Evolutionary conservation across 2,888 invertebrate genomes (phyloP), one percentile per base, ranked within the genome.

Genomic region (Sphinx pinastri): DNA sequence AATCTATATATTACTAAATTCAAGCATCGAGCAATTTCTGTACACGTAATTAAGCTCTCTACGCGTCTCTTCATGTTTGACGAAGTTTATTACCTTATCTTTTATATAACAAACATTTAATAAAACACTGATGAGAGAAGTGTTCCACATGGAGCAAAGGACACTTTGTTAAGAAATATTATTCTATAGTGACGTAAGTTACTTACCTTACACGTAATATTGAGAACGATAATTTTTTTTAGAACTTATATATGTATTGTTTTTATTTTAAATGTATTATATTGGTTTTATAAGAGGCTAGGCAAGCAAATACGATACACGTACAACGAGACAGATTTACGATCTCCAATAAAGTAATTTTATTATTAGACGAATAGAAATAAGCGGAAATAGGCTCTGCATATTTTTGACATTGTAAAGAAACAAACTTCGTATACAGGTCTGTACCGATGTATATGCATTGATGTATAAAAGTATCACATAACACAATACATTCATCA

Each of bases 31-130:
- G 63, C 63, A 63, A 63, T 63, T 49, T 63, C 49, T 49, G 49
- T 63, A 47, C 49, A 63, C 63, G 49, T 63, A 63, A 63, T 63
- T 63, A 49, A 63, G 49, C 63, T 63, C 49, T 49, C 63, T 19
- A 13, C 63, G 63, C 63, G 12, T 63, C 63, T 63, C 63, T 74
- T 71, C 72, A 72, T 73, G 71, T 74, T 72, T 71, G 69, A 66
- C 70, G 70, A 70, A 74, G 71, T 72, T 76, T 74, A 77, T 74
- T 74, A 69, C 74, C 72, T 73, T 74, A 75, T 72, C 69, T 73
- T 70, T 72, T 72, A 73, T 67, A 71, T 72, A 72, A 70, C 69
- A 67, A 72, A 74, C 74, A 73, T 69, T 71, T 72, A 74, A 74
- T 76, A 71, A 75, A 76, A 74, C 71, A 58, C 67, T 66, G 59